phyloP scores from a whole-genome alignment of 2,113 vertebrate species.

The Guaruba guarouba region DNA sequence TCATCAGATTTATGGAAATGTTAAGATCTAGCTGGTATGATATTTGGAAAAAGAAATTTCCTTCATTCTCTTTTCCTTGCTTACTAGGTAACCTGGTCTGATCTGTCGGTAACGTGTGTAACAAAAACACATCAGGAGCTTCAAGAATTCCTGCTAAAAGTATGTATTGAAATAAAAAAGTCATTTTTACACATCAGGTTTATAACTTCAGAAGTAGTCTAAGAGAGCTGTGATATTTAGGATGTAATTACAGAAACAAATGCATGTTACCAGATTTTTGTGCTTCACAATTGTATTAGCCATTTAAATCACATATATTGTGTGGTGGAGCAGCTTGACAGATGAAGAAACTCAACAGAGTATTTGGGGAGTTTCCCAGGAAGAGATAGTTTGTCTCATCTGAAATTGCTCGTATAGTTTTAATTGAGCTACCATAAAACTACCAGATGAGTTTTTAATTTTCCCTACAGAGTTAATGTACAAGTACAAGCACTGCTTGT shows the following conservation, averaged over 20 bases:
- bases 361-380: not conserved
- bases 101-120: slow-evolving; percentile 84
- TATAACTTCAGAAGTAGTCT: not conserved
- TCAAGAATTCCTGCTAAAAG: slow-evolving; percentile 92
- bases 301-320: not conserved
- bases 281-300: not conserved
- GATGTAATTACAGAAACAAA: not conserved
- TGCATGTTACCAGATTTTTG: not conserved
- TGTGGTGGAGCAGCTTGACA: not conserved
- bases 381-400: not conserved
- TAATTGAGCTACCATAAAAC: not conserved
- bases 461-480: not conserved
- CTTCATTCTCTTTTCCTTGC: not conserved
- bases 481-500: not conserved
- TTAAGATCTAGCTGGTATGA: not conserved
- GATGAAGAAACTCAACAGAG: not conserved
- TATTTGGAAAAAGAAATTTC: slow-evolving; percentile 11
- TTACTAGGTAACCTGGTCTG: slow-evolving; percentile 90
- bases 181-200: not conserved
- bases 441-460: not conserved
- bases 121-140: slow-evolving; percentile 93
- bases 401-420: not conserved
- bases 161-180: slow-evolving; percentile 62
- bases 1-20: not conserved
- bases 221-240: not conserved